Evolutionary conservation across 2,888 invertebrate species (phyloP), one percentile per base, ranked within the genome.

Genomic region (Drosophila anomelani): DNA sequence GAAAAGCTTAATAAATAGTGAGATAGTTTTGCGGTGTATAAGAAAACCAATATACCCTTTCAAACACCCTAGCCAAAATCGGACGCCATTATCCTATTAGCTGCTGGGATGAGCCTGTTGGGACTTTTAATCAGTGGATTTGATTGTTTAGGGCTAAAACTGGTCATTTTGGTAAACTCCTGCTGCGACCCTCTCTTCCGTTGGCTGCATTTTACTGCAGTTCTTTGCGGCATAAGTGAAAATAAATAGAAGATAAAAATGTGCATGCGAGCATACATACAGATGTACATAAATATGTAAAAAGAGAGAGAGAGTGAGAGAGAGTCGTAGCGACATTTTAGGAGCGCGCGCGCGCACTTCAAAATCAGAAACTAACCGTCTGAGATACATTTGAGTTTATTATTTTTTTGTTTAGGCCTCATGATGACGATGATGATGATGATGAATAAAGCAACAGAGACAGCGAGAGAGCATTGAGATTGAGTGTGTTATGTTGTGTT

Each of bases 141-240:
- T 13, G 20, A 67, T 43, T 67, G 51, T 44, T 53, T 51, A 12
- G 53, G 39, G 36, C 68, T 53, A 29, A 51, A 36, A 36, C 26
- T 41, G 67, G 17, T 29, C 20, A 38, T 62, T n/a, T 38, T 13
- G 43, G 29, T 47, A 26, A 47, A 55, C 46, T 47, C 23, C 13
- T 43, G 23, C 17, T 10, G 10, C 64, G 34, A 67, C 64, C 64
- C 67, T 68, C 54, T 68, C 29, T 20, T 34, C n/a, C 32, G 34
- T 51, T 36, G 74, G 75, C 71, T 62, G 75, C 62, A 68, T 78
- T 83, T 78, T 63, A 63, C 47, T 80, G 80, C 78, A 87, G 68
- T 82, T 82, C 85, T 81, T 79, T 70, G 87, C 87, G 77, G 81
- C 86, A 83, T 80, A 85, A 82, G 88, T 88, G 88, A 83, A 83